These are phyloP conservation scores for Engraulis encrasicolus DNA, from an alignment of 2,113 vertebrate species.

Conservation along the genomic window DNA sequence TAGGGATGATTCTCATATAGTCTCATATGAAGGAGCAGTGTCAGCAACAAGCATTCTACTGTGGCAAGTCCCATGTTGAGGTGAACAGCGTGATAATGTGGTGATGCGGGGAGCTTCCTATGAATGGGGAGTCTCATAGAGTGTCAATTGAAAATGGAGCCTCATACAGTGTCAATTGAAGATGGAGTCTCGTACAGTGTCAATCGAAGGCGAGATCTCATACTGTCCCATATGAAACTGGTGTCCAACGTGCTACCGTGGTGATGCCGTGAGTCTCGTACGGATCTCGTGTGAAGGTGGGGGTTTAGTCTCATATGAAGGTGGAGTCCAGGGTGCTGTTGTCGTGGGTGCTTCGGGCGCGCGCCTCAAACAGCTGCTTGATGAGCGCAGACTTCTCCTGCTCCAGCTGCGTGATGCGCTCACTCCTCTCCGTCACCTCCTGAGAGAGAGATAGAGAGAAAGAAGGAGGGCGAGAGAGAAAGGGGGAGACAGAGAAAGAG, in stretches of 20 bases:
- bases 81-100: no score
- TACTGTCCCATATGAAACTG: conserved; percentile 62
- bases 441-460: conserved; percentile 52
- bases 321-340: conserved; percentile 89
- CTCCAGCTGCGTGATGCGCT: conserved; percentile 92
- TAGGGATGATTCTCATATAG: no score
- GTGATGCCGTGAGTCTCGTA: conserved; percentile 50
- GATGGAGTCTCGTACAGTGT: no score
- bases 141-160: no score
- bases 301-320: conserved; percentile 82
- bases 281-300: no score
- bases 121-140: no score
- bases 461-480: neutral
- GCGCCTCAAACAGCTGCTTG: conserved; percentile 95
- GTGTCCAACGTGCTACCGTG: neutral
- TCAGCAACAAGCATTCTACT: no score
- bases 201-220: no score
- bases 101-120: no score
- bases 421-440: conserved; percentile 92
- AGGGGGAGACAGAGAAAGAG: neutral
- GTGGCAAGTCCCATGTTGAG: no score
- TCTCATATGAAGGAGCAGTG: no score
- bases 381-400: conserved; percentile 94
- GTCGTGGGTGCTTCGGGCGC: conserved; percentile 78
- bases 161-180: no score